phyloP scores from a whole-genome alignment of 1,140 invertebrate genomes.

The Macrosteles quadrilineatus region DNA sequence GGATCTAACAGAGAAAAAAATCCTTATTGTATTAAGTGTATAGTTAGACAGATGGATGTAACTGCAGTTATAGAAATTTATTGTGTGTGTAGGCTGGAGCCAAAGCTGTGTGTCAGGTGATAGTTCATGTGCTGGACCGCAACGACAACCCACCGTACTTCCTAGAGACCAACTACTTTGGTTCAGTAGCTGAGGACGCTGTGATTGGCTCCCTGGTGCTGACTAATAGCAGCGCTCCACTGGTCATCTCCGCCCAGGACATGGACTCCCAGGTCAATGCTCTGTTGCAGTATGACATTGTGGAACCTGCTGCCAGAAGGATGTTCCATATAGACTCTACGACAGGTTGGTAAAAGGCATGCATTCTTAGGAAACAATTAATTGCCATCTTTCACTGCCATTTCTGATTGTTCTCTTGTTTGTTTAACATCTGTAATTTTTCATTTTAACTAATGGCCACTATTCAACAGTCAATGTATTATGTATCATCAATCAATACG shows the following conservation, averaged over 20 bases:
- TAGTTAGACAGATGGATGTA: too few relatives aligned
- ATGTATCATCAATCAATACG: too few relatives aligned
- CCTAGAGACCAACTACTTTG: conserved; percentile 64
- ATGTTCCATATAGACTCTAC: conserved; percentile 86
- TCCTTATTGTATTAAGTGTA: too few relatives aligned
- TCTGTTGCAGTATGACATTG: conserved; percentile 80
- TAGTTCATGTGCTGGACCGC: conserved; percentile 75
- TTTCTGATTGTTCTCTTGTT: too few relatives aligned
- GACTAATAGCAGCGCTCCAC: conserved; percentile 64
- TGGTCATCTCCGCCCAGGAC: conserved; percentile 78
- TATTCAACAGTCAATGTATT: too few relatives aligned
- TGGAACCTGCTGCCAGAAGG: conserved; percentile 69
- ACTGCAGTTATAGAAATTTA: too few relatives aligned
- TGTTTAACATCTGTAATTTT: background rate
- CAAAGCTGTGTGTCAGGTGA: conserved; percentile 63
- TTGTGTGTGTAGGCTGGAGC: conserved; percentile 70
- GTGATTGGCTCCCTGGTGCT: conserved; percentile 71
- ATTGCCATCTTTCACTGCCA: background rate
- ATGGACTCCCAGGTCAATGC: conserved; percentile 81
- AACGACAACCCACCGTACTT: conserved; percentile 89
- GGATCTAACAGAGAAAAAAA: too few relatives aligned
- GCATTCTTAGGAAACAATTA: background rate
- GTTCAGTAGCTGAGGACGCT: conserved; percentile 71
- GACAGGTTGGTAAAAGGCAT: conserved; percentile 64
- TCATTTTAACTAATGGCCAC: background rate